Base-by-base conservation (phyloP, 1,140 invertebrate species). In the Drosophila athabasca region DNA sequence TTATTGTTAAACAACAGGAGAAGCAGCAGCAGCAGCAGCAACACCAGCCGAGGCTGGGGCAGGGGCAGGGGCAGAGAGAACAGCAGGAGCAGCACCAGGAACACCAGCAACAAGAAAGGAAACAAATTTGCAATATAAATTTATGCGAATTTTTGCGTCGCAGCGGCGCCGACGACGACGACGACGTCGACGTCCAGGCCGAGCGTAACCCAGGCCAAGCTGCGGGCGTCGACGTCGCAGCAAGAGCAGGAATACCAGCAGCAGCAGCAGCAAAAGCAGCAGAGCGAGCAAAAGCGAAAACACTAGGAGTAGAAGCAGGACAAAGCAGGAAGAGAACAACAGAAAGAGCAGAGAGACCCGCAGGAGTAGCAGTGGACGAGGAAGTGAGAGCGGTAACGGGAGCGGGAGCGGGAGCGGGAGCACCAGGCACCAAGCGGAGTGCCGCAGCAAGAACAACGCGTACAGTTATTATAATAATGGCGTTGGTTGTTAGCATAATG, bases 401-500 rank as follows among this genome's bases (percentile, higher is more conserved):
- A 39, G 35, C 3, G 31, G 31, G 2, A 11, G 31, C 35, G 11
- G 35, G 11, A 13, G 35, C 11, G 35, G 3, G 11, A 13, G 35
- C 45, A 66, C 57, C 62, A 62, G 17, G 24, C 43, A 54, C 22
- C 35, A 57, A 17, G 24, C 44, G 41, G 15, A 43, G 48, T 26
- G 52, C 50, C 51, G 43, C 13, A 22, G 39, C 43, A 26, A 24
- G 54, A 55, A 49, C 69, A 51, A 52, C 74, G 68, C 64, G 64
- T 50, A 48, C 76, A 64, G 73, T 81, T 85, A 84, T 79, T 77
- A 81, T 77, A 66, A 78, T 85, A 85, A 87, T 82, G 78, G 70
- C 74, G 82, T 71, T 87, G 81, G 74, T 85, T 87, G 84, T 87
- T 78, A 87, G 60, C 77, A 85, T 87, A 87, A 79, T 69, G 74